Percentiles rank a stretch among this genome's conserved stretches.
Conservation (phyloP, 2,113 vertebrate species). For the Oreochromis niloticus region DNA sequence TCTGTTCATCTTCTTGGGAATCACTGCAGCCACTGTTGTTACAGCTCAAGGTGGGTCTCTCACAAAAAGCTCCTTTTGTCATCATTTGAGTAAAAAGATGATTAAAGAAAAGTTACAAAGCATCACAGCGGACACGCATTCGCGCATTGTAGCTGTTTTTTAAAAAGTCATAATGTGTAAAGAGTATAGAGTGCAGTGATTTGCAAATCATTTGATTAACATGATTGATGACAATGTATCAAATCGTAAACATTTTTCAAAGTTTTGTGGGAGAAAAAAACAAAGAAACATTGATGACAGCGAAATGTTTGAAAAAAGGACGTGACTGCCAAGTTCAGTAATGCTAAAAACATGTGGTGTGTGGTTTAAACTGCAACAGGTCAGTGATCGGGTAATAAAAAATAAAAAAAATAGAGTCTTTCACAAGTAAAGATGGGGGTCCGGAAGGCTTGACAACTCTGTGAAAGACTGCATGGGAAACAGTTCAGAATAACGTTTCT, state of each 20-base stretch:
- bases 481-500: background rate
- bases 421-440: background rate
- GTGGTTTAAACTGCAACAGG: background rate
- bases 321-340: background rate
- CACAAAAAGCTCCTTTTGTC: background rate
- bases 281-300: background rate
- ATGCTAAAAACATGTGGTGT: background rate
- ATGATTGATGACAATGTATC: background rate
- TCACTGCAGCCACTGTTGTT: slow-evolving; percentile 31
- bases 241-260: background rate
- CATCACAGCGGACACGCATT: background rate
- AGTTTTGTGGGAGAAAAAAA: background rate
- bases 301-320: background rate
- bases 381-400: background rate
- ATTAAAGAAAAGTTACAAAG: background rate
- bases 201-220: background rate
- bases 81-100: background rate
- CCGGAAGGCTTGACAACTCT: background rate
- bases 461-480: background rate
- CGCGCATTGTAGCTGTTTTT: background rate
- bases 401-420: background rate
- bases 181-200: background rate
- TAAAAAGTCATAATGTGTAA: background rate
- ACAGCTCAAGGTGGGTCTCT: slow-evolving; percentile 59
- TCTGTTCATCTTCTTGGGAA: slow-evolving; percentile 53